phyloP scores from a whole-genome alignment of 2,113 vertebrate genomes.

The Plestiodon gilberti region DNA sequence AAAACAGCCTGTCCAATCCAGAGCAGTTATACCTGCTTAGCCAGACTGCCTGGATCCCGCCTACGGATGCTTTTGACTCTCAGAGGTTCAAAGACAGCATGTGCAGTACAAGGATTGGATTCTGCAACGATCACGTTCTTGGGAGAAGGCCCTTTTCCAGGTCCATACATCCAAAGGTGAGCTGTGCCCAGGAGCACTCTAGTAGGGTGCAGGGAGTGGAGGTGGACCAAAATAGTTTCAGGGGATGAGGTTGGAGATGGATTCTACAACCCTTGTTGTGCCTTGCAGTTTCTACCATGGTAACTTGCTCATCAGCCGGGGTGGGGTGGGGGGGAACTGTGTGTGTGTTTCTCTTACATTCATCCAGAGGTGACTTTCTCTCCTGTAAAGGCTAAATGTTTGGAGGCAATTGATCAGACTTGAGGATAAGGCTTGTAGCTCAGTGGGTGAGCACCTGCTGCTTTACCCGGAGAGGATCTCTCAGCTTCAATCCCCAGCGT shows the following conservation, averaged over 20 bases:
- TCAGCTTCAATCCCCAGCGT: no score
- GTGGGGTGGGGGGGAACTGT: no score
- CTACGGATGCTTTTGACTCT: neutral
- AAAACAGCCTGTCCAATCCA: neutral
- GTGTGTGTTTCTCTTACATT: no score
- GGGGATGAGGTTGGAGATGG: no score
- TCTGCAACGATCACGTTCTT: neutral
- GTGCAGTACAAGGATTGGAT: neutral
- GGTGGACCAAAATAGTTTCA: no score
- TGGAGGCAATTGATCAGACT: no score
- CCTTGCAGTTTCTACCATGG: no score
- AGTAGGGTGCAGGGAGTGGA: no score
- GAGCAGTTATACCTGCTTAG: neutral
- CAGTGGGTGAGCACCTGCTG: neutral
- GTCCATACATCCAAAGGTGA: neutral
- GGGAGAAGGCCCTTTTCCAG: neutral
- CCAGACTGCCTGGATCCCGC: neutral
- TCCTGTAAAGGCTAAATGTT: no score
- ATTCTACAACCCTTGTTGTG: no score
- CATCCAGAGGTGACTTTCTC: no score
- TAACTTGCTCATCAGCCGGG: neutral
- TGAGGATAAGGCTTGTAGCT: neutral
- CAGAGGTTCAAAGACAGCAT: neutral
- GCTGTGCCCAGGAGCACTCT: neutral
- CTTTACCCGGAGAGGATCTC: no score